Evolutionary conservation across 2,113 vertebrate genomes (phyloP).

Genomic region (Puntigrus tetrazona): DNA sequence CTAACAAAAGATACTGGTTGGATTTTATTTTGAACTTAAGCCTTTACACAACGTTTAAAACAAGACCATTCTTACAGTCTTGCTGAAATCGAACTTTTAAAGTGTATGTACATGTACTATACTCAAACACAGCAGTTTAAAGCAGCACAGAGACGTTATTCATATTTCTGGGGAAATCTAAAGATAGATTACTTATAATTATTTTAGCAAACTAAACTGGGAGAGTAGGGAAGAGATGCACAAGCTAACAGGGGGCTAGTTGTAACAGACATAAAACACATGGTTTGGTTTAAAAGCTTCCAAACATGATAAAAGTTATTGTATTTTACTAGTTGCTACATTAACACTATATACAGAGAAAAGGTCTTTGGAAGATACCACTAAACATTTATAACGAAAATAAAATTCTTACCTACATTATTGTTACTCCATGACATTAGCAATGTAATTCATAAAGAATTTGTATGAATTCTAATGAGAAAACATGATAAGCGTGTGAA

Average conservation of each 20-base stretch:
- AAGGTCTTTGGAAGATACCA: too few relatives aligned
- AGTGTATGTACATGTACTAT: background rate
- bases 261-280: too few relatives aligned
- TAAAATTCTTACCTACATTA: too few relatives aligned
- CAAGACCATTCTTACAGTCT: background rate
- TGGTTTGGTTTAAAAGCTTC: too few relatives aligned
- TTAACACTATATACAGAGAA: too few relatives aligned
- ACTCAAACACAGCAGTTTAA: background rate
- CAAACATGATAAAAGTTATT: too few relatives aligned
- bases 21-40: background rate
- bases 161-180: background rate
- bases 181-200: background rate
- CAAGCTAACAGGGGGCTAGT: too few relatives aligned
- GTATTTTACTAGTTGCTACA: too few relatives aligned
- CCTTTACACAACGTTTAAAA: background rate
- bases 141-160: background rate
- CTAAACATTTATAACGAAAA: too few relatives aligned
- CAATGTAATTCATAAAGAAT: background rate
- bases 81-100: background rate
- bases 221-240: background rate
- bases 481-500: background rate
- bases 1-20: background rate
- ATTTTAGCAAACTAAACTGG: background rate
- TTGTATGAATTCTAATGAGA: background rate
- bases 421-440: background rate